These are phyloP conservation scores for Acrobasis suavella DNA, from an alignment of 2,888 invertebrate genomes.

Conservation along the genomic window DNA sequence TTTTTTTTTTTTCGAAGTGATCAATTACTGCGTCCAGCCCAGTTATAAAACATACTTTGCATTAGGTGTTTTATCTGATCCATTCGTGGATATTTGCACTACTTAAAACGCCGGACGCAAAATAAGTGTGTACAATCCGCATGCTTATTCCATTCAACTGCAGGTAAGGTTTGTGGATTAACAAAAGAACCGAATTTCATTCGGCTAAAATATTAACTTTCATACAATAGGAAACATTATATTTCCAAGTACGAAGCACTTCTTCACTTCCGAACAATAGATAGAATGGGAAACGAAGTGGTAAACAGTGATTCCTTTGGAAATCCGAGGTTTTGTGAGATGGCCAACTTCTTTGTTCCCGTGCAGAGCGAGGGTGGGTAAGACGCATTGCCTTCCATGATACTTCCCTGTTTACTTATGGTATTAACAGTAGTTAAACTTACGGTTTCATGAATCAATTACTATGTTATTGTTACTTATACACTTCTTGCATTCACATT, in stretches of 20 bases:
- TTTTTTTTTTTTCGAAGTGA: slow-evolving; percentile 51
- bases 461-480: too few relatives aligned
- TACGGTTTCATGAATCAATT: too few relatives aligned
- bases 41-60: slow-evolving; percentile 57
- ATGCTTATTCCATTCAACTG: slow-evolving; percentile 61
- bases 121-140: slow-evolving; percentile 69
- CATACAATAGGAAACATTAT: slow-evolving; percentile 75
- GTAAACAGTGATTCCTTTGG: slow-evolving; percentile 73
- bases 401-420: slow-evolving; percentile 1
- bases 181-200: slow-evolving; percentile 71
- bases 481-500: too few relatives aligned
- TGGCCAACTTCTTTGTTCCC: slow-evolving; percentile 28
- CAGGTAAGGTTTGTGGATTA: slow-evolving; percentile 71
- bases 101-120: slow-evolving; percentile 55
- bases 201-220: slow-evolving; percentile 80
- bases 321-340: slow-evolving; percentile 50
- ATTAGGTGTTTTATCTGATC: slow-evolving; percentile 54
- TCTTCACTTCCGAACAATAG: slow-evolving; percentile 80
- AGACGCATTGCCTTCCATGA: not conserved
- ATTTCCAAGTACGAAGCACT: slow-evolving; percentile 76
- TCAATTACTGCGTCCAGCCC: slow-evolving; percentile 70
- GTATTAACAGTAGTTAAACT: not conserved
- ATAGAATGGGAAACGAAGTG: slow-evolving; percentile 77
- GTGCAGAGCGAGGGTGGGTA: not conserved
- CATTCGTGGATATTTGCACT: slow-evolving; percentile 57